These are phyloP conservation scores for Leptinotarsa texana DNA, from an alignment of 1,140 invertebrate genomes.

Conservation along the genomic window DNA sequence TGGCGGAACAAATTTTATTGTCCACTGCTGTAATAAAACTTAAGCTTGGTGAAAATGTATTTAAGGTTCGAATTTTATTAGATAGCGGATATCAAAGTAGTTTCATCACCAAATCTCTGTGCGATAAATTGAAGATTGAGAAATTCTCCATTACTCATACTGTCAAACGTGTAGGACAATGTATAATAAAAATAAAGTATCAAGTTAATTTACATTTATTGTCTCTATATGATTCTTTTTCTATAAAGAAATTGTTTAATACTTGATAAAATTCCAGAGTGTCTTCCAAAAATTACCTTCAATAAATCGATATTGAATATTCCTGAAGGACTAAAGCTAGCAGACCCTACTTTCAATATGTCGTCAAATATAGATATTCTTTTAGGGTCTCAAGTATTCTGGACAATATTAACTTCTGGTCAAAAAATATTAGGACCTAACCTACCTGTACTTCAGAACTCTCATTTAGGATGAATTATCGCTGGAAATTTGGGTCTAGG, in stretches of 20 bases:
- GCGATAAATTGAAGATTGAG: no score
- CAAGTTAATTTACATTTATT: no score
- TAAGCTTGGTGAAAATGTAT: no score
- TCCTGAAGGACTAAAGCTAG: constrained; percentile 25
- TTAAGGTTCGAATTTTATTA: no score
- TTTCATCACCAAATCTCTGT: no score
- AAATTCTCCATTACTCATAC: no score
- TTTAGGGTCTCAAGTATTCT: constrained; percentile 28
- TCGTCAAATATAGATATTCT: constrained; percentile 30
- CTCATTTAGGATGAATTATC: constrained; percentile 25
- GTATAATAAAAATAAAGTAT: no score
- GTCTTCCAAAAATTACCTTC: neutral
- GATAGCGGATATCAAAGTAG: no score
- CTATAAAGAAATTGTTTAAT: neutral
- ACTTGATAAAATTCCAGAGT: constrained; percentile 15
- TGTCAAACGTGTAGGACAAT: no score
- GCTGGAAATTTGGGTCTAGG: neutral
- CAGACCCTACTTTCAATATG: constrained; percentile 31
- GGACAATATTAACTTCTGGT: neutral
- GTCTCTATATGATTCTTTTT: no score
- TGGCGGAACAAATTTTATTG: no score
- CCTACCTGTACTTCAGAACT: constrained; percentile 39
- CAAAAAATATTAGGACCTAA: constrained; percentile 2
- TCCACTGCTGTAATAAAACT: no score
- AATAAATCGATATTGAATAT: neutral